Base-by-base conservation (phyloP, 2,888 invertebrate species). In the Gryllus longicercus region DNA sequence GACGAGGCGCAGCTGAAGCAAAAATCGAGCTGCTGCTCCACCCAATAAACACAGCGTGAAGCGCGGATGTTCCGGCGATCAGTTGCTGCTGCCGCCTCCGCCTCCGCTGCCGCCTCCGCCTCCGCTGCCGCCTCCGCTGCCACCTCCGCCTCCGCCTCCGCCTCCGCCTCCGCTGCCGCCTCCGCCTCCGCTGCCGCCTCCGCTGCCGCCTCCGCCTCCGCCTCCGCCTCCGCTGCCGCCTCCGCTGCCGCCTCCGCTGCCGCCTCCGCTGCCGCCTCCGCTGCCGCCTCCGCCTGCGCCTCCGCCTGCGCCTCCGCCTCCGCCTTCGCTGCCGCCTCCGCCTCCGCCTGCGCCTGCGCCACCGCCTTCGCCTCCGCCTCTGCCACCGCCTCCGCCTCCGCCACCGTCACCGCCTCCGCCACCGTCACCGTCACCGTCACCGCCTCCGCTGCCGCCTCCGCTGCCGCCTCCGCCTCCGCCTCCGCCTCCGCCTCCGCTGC, bases 41-140 rank as follows among this genome's bases (percentile, higher is more conserved):
- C 16, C 14, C 63, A 63, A 63, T 63, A 63, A 63, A 63, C 18
- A 14, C 63, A 63, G 5, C 63, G 63, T 63, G 63, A 63, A 63
- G 16, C 63, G 63, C 63, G 63, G 63, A 63, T 63, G 63, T 63
- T 63, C 63, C 63, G 63, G 63, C 63, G 63, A 63, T 63, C 63
- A 63, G 63, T 63, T 63, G 16, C 18, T 3, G 12, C 51, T 3
- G 3, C 18, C 18, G 2, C 51, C 51, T 2, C 18, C 18, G 2
- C 18, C 25, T 2, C 18, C 10, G 63, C 63, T 5, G 10, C 63
- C 63, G 18, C 63, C 63, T 0, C 5, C 63, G 2, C 63, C 63
- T 0, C 63, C 63, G 63, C 63, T 10, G 4, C 10, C 18, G 5
- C 63, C 63, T 5, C 4, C 18, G 51, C 12, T 1, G 18, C 51